Conservation (phyloP, 37 sponge, comb jelly and placozoan genomes). For the Petrosia ficiformis region DNA sequence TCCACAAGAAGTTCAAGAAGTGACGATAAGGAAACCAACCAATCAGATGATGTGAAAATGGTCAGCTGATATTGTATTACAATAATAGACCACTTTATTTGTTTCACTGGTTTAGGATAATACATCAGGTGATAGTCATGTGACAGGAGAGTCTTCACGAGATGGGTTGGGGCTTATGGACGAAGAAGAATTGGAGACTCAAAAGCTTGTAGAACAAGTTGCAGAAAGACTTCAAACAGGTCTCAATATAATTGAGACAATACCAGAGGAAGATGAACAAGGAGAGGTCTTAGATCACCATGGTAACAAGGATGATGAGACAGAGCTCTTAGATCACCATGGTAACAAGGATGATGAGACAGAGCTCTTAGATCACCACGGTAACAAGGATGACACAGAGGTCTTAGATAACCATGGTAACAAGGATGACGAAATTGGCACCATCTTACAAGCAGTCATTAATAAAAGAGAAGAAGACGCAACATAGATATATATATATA, state of each 20-base stretch:
- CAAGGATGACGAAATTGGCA: too few relatives aligned
- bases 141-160: too few relatives aligned
- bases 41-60: neutral
- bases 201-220: neutral
- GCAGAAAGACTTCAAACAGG: neutral
- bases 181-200: neutral
- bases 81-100: neutral
- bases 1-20: neutral
- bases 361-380: too few relatives aligned
- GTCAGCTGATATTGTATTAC: neutral
- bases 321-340: too few relatives aligned
- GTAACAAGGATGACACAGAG: too few relatives aligned
- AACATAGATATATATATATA: too few relatives aligned
- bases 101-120: neutral
- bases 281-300: neutral
- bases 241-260: slow-evolving; percentile 1
- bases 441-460: too few relatives aligned
- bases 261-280: slow-evolving; percentile 18
- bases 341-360: too few relatives aligned
- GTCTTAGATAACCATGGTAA: too few relatives aligned
- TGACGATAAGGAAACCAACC: neutral
- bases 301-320: too few relatives aligned
- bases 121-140: too few relatives aligned
- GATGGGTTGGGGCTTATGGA: neutral
- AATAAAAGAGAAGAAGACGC: too few relatives aligned